Percentiles rank a stretch among this genome's conserved stretches.
Evolutionary conservation across 1,140 invertebrate genomes (phyloP).

Genomic region (Parapsyche elsis): DNA sequence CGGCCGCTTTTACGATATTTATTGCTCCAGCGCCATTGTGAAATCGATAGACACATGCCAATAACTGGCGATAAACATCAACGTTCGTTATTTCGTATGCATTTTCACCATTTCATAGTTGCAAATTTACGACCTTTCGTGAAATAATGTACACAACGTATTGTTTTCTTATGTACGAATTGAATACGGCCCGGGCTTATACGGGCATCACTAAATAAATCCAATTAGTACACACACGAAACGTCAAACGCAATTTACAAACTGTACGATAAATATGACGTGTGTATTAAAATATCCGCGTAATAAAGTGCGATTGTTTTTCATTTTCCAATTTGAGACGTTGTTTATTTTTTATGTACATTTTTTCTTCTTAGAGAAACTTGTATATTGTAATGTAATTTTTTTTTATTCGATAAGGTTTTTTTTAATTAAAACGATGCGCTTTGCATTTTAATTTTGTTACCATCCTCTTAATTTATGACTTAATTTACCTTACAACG

Average conservation of each 20-base stretch:
- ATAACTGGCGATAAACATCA: slow-evolving; percentile 11
- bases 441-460: slow-evolving; percentile 18
- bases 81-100: slow-evolving; percentile 7
- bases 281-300: not conserved
- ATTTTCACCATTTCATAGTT: not conserved
- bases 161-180: not conserved
- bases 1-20: slow-evolving; percentile 19
- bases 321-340: not conserved
- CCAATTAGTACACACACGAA: not conserved
- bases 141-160: not conserved
- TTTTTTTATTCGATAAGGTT: not conserved
- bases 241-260: not conserved
- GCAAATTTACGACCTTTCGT: slow-evolving; percentile 28
- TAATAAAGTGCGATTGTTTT: not conserved
- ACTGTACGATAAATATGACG: not conserved
- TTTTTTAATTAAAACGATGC: slow-evolving; percentile 17
- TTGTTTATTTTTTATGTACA: not conserved
- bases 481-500: not conserved
- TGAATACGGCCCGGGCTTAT: not conserved
- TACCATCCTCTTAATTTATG: not conserved
- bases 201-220: slow-evolving; percentile 14
- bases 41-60: slow-evolving; percentile 29
- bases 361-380: not conserved
- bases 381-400: not conserved
- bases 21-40: slow-evolving; percentile 28